Evolutionary conservation across 2,797 vertebrate genomes (phyloP).

Genomic region (Myioborus melanocephalus): DNA sequence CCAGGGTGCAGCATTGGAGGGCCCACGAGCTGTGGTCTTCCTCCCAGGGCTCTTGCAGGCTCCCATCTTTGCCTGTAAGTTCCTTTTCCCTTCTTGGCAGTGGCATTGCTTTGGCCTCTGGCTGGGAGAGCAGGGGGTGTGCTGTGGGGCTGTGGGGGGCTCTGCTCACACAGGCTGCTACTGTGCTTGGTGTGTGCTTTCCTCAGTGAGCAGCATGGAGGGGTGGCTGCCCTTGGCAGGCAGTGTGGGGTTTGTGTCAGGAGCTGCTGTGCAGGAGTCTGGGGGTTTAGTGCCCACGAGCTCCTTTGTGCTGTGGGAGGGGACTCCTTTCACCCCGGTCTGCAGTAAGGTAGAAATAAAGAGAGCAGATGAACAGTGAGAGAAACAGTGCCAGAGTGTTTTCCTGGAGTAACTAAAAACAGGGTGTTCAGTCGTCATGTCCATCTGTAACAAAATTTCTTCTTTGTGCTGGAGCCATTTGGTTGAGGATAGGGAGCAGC

Average conservation of each 20-base stretch:
- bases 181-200: background rate
- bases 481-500: background rate
- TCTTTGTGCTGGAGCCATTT: background rate
- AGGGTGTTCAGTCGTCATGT: background rate
- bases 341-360: background rate
- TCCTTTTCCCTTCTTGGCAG: background rate
- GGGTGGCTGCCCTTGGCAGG: background rate
- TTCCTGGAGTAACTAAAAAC: background rate
- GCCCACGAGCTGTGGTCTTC: slow-evolving; percentile 43
- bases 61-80: slow-evolving; percentile 75
- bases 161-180: accelerated
- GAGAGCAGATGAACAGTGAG: background rate
- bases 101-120: background rate
- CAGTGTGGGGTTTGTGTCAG: background rate
- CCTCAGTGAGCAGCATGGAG: accelerated
- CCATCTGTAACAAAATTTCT: background rate
- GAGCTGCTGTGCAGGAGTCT: background rate
- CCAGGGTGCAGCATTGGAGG: background rate
- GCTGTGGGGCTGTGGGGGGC: accelerated
- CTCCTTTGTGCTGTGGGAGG: background rate
- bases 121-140: background rate
- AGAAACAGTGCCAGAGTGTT: background rate
- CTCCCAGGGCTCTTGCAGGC: slow-evolving; percentile 46
- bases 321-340: background rate
- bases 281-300: background rate